Percentiles rank a stretch among this genome's conserved stretches.
These are phyloP conservation scores for Microtus agrestis DNA, from an alignment of 2,797 vertebrate genomes.

Conservation along the genomic window DNA sequence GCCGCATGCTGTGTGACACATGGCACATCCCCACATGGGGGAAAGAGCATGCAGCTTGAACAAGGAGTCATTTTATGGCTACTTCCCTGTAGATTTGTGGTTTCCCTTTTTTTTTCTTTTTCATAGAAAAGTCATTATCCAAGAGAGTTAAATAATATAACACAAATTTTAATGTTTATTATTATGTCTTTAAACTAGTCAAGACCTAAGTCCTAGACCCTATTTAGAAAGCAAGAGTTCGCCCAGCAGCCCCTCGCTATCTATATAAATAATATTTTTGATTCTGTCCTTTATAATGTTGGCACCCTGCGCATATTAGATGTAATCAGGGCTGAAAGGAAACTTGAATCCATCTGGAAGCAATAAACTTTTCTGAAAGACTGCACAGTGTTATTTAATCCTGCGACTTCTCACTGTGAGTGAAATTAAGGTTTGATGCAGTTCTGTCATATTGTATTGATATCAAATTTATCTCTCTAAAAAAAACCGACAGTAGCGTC, in stretches of 20 bases:
- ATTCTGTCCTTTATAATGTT: constrained; percentile 86
- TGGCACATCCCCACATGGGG: constrained; percentile 91
- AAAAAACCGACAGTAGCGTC: constrained; percentile 80
- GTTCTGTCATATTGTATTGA: constrained; percentile 91
- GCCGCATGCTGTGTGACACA: constrained; percentile 91
- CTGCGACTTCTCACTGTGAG: constrained; percentile 92
- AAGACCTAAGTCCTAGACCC: constrained; percentile 1
- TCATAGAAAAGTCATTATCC: constrained; percentile 18
- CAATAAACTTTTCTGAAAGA: constrained; percentile 94
- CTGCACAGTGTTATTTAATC: constrained; percentile 94
- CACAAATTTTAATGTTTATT: neutral
- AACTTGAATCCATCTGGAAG: constrained; percentile 93
- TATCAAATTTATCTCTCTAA: constrained; percentile 88
- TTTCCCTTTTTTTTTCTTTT: constrained; percentile 32
- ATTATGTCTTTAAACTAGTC: constrained; percentile 51
- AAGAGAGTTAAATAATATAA: neutral
- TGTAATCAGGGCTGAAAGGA: constrained; percentile 90
- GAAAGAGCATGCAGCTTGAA: constrained; percentile 86
- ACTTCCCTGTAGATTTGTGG: constrained; percentile 77
- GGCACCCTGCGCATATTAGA: constrained; percentile 89
- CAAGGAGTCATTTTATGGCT: constrained; percentile 82
- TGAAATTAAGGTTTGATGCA: constrained; percentile 92
- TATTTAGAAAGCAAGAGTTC: constrained; percentile 76
- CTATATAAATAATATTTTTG: constrained; percentile 86
- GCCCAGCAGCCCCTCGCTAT: constrained; percentile 84